Evolutionary conservation across 2,888 invertebrate species (phyloP).

Genomic region (Yponomeuta evonymella): DNA sequence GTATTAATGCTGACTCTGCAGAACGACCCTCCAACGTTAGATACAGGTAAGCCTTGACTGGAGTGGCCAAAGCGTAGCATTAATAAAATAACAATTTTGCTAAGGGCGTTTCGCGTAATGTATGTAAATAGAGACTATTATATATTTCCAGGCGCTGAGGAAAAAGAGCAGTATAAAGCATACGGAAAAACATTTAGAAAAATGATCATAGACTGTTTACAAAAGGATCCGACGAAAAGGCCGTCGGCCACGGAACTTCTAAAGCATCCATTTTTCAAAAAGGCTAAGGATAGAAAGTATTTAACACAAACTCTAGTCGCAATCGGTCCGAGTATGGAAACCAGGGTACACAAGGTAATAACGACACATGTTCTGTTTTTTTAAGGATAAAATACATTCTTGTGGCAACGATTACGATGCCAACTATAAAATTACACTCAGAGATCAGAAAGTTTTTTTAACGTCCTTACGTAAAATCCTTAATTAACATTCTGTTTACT

Average conservation of each 20-base stretch:
- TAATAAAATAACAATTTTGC: neutral
- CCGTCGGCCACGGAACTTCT: constrained; percentile 96
- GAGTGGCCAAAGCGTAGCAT: neutral
- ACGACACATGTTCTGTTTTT: no score
- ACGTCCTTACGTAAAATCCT: no score
- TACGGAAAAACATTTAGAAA: constrained; percentile 98
- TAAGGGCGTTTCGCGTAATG: neutral
- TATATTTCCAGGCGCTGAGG: constrained; percentile 81
- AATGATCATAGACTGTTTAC: constrained; percentile 97
- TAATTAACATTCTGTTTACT: no score
- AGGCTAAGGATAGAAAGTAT: constrained; percentile 95
- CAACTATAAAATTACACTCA: no score
- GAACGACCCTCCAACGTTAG: constrained; percentile 97
- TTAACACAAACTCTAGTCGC: constrained; percentile 89
- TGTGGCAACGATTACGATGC: no score
- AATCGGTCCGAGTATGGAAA: constrained; percentile 91
- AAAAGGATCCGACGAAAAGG: constrained; percentile 95
- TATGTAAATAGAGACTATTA: neutral
- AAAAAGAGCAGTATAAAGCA: constrained; percentile 98
- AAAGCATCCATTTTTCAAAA: constrained; percentile 98
- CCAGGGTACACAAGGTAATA: constrained; percentile 90
- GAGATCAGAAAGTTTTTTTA: no score
- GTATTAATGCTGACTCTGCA: constrained; percentile 98
- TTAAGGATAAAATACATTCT: no score
- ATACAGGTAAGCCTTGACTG: constrained; percentile 77